Conservation (phyloP, 1,140 invertebrate genomes). For the Trissolcus basalis region DNA sequence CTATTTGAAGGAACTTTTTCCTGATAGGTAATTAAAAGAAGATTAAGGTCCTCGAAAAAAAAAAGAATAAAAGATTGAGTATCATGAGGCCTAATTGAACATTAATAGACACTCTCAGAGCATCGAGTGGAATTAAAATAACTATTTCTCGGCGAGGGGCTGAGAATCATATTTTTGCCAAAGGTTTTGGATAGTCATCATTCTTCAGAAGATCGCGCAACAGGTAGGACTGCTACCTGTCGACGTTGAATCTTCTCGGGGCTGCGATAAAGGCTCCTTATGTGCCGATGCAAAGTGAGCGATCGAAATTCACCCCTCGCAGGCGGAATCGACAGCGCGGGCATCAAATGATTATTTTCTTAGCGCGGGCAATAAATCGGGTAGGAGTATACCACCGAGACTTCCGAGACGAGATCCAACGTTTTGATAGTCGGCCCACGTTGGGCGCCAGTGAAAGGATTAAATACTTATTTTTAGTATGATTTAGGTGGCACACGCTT, state of each 20-base stretch:
- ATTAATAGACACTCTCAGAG: slow-evolving; percentile 18
- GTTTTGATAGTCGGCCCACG: slow-evolving; percentile 33
- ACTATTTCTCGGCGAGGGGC: slow-evolving; percentile 5
- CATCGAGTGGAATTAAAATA: slow-evolving; percentile 34
- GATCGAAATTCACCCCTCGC: slow-evolving; percentile 64
- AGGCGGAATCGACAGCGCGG: slow-evolving; percentile 32
- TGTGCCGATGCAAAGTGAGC: slow-evolving; percentile 61
- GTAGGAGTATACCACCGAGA: not conserved
- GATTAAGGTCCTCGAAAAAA: not conserved
- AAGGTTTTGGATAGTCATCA: slow-evolving; percentile 52
- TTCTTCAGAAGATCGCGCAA: slow-evolving; percentile 65
- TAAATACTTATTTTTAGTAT: slow-evolving; percentile 61
- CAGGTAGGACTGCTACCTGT: slow-evolving; percentile 67
- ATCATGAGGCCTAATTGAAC: slow-evolving; percentile 24
- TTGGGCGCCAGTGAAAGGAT: slow-evolving; percentile 56
- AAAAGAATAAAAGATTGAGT: not conserved
- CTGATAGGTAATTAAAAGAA: too few species aligned
- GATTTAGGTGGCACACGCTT: slow-evolving; percentile 61
- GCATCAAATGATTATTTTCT: slow-evolving; percentile 58
- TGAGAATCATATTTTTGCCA: slow-evolving; percentile 41
- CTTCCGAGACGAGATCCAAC: slow-evolving; percentile 1
- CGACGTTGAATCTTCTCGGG: slow-evolving; percentile 51
- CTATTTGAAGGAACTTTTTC: not conserved
- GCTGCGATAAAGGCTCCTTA: slow-evolving; percentile 52
- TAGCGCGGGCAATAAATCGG: slow-evolving; percentile 50